phyloP scores from a whole-genome alignment of 2,113 vertebrate species.

The Pseudopodoces humilis region DNA sequence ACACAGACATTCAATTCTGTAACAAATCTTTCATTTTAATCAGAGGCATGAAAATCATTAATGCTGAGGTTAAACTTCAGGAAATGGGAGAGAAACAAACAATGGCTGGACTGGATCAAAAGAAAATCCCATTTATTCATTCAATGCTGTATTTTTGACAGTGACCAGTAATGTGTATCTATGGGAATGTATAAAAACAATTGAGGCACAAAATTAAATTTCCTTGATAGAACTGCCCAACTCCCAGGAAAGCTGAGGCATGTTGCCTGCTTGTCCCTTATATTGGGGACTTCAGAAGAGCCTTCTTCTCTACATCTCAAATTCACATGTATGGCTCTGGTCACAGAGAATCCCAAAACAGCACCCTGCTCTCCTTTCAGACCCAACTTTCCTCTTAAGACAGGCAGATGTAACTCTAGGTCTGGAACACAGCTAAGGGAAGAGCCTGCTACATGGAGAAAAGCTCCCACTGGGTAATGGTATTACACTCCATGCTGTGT shows the following conservation, averaged over 20 bases:
- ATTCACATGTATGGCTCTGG: neutral
- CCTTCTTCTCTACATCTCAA: neutral
- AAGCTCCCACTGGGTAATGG: neutral
- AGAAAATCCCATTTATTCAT: neutral
- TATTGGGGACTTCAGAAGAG: neutral
- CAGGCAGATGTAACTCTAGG: neutral
- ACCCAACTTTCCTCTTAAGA: neutral
- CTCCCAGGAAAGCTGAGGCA: neutral
- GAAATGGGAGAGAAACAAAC: neutral
- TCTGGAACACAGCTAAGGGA: neutral
- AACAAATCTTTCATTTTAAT: neutral
- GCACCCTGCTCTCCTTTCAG: neutral
- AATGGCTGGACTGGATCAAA: neutral
- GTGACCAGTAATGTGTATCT: neutral
- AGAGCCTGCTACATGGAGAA: neutral
- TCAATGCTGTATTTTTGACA: neutral
- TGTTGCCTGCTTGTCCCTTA: neutral
- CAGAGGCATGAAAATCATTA: neutral
- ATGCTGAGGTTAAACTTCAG: neutral
- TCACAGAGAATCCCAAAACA: neutral
- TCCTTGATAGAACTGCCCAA: neutral
- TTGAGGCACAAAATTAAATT: neutral
- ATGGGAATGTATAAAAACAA: neutral
- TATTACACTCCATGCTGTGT: neutral
- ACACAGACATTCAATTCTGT: neutral